These are phyloP conservation scores for Pipistrellus nathusii DNA, from an alignment of 2,797 vertebrate species.

Conservation along the genomic window DNA sequence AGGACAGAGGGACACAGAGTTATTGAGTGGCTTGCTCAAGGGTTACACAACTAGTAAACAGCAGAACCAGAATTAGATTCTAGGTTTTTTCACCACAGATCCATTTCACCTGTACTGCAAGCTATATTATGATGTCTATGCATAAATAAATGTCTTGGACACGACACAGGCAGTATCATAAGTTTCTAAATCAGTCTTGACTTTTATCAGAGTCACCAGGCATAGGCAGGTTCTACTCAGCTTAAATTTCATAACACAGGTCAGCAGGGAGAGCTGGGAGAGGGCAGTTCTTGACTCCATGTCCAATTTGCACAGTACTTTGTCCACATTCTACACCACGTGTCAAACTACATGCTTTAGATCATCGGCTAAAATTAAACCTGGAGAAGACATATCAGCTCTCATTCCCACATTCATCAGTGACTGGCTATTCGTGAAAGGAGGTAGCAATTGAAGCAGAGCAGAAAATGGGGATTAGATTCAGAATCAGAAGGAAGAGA, in stretches of 20 bases:
- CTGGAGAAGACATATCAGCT: neutral
- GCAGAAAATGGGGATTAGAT: conserved; percentile 9
- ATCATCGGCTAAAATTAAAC: conserved; percentile 72
- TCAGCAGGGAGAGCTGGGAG: neutral
- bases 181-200: conserved; percentile 46
- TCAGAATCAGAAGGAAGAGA: conserved; percentile 35
- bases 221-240: neutral
- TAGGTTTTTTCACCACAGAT: conserved; percentile 18
- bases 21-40: conserved; percentile 27
- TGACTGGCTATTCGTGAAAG: neutral
- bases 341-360: conserved; percentile 53
- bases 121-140: neutral
- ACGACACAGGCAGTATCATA: neutral
- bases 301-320: neutral
- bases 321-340: conserved; percentile 18
- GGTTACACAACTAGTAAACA: neutral
- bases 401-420: conserved; percentile 9
- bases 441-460: neutral
- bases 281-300: neutral
- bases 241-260: conserved; percentile 36
- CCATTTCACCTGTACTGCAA: neutral
- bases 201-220: neutral
- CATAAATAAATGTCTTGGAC: conserved; percentile 55
- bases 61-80: conserved; percentile 51
- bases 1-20: neutral